Evolutionary conservation across 1,140 invertebrate species (phyloP).

Genomic region (Heliothis subflexa): DNA sequence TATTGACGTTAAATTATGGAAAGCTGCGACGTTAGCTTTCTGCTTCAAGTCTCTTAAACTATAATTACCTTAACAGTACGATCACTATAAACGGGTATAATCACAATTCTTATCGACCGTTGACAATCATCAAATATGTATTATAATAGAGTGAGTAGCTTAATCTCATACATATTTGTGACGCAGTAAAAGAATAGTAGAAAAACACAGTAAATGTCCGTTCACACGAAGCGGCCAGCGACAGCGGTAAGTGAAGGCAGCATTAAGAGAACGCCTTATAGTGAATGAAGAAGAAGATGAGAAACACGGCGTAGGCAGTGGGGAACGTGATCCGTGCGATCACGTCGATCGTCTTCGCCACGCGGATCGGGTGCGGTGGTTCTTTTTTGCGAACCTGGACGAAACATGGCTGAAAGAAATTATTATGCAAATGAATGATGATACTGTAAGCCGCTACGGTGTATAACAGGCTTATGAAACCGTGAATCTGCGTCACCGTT

Average conservation of each 20-base stretch:
- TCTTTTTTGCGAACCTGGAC: slow-evolving; percentile 95
- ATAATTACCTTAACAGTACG: slow-evolving; percentile 57
- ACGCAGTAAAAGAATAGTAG: slow-evolving; percentile 67
- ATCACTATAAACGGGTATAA: slow-evolving; percentile 62
- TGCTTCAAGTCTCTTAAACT: slow-evolving; percentile 55
- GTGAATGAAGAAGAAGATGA: slow-evolving; percentile 97
- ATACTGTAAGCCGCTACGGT: slow-evolving; percentile 57
- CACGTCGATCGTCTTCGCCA: slow-evolving; percentile 97
- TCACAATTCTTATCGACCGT: slow-evolving; percentile 72
- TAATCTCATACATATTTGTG: slow-evolving; percentile 64
- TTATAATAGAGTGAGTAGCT: slow-evolving; percentile 62
- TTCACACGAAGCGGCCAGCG: slow-evolving; percentile 67
- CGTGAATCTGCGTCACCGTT: slow-evolving; percentile 19
- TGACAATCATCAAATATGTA: slow-evolving; percentile 71
- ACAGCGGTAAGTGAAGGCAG: slow-evolving; percentile 66
- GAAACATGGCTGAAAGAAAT: slow-evolving; percentile 88
- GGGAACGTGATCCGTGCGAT: slow-evolving; percentile 97
- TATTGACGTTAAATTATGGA: slow-evolving; percentile 47
- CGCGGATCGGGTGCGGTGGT: slow-evolving; percentile 95
- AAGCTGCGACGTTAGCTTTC: slow-evolving; percentile 61
- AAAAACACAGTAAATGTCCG: slow-evolving; percentile 66
- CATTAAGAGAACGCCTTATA: slow-evolving; percentile 92
- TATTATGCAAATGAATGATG: slow-evolving; percentile 81
- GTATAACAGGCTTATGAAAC: slow-evolving; percentile 45
- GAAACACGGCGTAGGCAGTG: slow-evolving; percentile 95